Conservation (phyloP, 2,888 invertebrate genomes). For the Phalera bucephala region DNA sequence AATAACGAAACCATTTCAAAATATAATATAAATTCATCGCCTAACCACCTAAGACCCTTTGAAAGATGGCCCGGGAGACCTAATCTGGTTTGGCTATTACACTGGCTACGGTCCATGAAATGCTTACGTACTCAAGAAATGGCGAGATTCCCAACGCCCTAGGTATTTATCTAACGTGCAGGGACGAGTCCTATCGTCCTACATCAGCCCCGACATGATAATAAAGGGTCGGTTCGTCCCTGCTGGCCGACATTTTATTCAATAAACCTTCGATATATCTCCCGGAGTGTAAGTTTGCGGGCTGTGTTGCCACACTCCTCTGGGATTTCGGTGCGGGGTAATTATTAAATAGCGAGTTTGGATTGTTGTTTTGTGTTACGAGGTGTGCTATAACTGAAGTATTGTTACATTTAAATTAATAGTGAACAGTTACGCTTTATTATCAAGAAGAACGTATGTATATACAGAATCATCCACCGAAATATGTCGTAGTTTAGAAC, state of each 20-base stretch:
- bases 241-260: slow-evolving; percentile 57
- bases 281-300: slow-evolving; percentile 8
- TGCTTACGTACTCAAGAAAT: slow-evolving; percentile 13
- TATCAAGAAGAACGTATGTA: no score
- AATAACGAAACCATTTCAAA: no score
- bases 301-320: slow-evolving; percentile 1
- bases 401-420: no score
- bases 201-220: slow-evolving; percentile 59
- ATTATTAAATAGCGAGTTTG: background rate
- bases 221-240: slow-evolving; percentile 51
- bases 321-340: background rate
- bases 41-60: no score
- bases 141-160: slow-evolving; percentile 27
- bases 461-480: no score
- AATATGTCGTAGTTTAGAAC: no score
- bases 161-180: slow-evolving; percentile 41
- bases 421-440: no score
- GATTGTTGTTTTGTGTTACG: background rate
- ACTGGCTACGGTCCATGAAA: slow-evolving; percentile 1
- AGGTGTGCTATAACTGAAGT: no score
- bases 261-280: slow-evolving; percentile 62
- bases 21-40: no score
- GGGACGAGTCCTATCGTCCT: slow-evolving; percentile 25
- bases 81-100: background rate
- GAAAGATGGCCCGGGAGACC: background rate